A percentile compares a stretch with the other conserved stretches of the same genome.
These are phyloP conservation scores for Drosophila neocordata DNA, from an alignment of 1,140 invertebrate genomes.

Conservation along the genomic window DNA sequence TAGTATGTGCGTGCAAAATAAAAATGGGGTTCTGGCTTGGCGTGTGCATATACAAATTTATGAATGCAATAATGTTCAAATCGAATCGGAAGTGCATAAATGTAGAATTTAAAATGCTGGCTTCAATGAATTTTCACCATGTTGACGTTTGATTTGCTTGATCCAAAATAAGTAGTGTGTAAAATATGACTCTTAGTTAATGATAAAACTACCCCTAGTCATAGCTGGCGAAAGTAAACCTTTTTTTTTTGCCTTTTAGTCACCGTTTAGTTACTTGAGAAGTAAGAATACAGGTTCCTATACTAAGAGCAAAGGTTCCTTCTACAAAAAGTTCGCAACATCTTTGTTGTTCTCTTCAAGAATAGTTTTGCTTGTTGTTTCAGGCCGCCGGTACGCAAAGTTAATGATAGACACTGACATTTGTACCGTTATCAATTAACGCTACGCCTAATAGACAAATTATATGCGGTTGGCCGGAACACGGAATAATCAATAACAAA, in stretches of 20 bases:
- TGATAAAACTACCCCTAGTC: no score
- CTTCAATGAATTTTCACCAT: not conserved
- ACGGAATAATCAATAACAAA: not conserved
- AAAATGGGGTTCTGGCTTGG: constrained; percentile 7
- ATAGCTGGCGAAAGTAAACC: no score
- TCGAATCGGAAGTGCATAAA: not conserved
- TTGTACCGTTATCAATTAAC: not conserved
- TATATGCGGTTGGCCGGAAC: not conserved
- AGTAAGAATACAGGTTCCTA: no score
- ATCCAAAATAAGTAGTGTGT: not conserved
- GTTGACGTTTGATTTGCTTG: not conserved
- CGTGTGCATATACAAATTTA: not conserved
- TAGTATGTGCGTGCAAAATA: constrained; percentile 1
- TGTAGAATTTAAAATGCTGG: not conserved
- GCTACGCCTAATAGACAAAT: not conserved
- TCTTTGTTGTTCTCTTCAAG: no score
- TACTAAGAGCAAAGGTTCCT: no score
- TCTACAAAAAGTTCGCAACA: no score
- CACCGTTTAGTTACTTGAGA: no score
- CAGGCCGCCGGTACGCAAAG: no score
- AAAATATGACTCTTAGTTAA: no score
- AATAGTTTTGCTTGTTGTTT: no score
- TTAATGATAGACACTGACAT: not conserved
- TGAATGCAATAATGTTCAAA: not conserved
- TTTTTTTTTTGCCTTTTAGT: no score